Evolutionary conservation across 2,113 vertebrate genomes (phyloP), one percentile per base, ranked within the genome.

Genomic region (Paraplagusia blochii): DNA sequence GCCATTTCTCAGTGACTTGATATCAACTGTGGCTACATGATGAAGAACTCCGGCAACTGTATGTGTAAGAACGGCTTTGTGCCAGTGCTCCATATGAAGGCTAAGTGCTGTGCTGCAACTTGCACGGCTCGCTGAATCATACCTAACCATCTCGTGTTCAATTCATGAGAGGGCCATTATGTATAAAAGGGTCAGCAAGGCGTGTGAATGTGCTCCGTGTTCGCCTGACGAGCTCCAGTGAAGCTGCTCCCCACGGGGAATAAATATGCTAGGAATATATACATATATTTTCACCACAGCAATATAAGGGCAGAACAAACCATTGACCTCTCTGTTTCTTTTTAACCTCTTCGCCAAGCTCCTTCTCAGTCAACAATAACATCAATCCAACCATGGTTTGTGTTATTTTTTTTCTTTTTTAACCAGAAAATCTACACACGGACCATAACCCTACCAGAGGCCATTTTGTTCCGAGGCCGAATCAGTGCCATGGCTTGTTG

Each of bases 121-220:
- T 13, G 13, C 79, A 50, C 36, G 56, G 70, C 69, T 63, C 64
- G 33, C 69, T 84, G 77, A 83, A 74, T 82, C 81, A 74, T 66
- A 70, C 63, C 75, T 44, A 64, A 74, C 68, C 53, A 59, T 76
- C 74, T 80, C 63, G 19, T 81, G 74, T 81, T 83, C 47, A 76
- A 82, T 79, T 83, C 76, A 80, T 83, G 72, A 83, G 76, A 68
- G 66, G 58, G 52, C 69, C 74, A 63, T 78, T 74, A 75, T 60
- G 76, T 57, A 74, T 59, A 55, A 72, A 76, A 71, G 69, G 80
- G 82, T 84, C 76, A 84, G 73, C 55, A 73, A 79, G 68, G 58
- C 79, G 61, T 75, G 77, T 66, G 69, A 67, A 60, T 62, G 62
- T 59, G 61, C 55, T 59, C 34, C 43, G 18, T 52, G 74, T 63